Conservation (phyloP, 2,113 vertebrate genomes). For the Bubo bubo region DNA sequence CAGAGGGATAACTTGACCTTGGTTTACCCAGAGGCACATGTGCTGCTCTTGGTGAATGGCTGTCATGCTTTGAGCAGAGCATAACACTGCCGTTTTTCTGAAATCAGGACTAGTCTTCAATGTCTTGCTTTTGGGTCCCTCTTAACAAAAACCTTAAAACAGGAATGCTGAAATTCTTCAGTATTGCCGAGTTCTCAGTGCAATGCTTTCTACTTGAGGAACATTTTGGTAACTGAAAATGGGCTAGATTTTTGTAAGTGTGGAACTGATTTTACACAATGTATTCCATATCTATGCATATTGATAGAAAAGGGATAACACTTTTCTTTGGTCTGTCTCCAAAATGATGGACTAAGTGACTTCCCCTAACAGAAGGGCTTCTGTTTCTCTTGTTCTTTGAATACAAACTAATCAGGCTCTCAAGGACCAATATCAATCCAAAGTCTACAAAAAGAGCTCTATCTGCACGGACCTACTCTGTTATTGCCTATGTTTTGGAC, state of each 20-base stretch:
- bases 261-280: neutral
- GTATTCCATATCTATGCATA: neutral
- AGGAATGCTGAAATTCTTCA: neutral
- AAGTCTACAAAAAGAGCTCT: neutral
- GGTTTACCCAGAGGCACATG: neutral
- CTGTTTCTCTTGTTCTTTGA: neutral
- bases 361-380: neutral
- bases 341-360: neutral
- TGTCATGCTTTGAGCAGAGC: neutral
- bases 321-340: neutral
- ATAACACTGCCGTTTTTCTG: neutral
- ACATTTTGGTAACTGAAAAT: neutral
- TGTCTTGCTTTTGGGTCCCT: neutral
- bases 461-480: neutral
- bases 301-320: neutral
- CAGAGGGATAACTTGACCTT: neutral
- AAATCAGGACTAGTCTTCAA: neutral
- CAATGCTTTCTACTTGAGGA: neutral
- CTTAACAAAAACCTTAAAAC: neutral
- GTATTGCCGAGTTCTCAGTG: neutral
- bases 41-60: neutral
- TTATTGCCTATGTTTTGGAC: neutral
- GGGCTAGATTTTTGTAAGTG: neutral
- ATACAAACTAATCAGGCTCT: neutral
- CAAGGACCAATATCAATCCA: neutral